Evolutionary conservation across 92 coral and sea anemone genomes (phyloP), one percentile per base, ranked within the genome.

Genomic region (Epizoanthus stellaris): DNA sequence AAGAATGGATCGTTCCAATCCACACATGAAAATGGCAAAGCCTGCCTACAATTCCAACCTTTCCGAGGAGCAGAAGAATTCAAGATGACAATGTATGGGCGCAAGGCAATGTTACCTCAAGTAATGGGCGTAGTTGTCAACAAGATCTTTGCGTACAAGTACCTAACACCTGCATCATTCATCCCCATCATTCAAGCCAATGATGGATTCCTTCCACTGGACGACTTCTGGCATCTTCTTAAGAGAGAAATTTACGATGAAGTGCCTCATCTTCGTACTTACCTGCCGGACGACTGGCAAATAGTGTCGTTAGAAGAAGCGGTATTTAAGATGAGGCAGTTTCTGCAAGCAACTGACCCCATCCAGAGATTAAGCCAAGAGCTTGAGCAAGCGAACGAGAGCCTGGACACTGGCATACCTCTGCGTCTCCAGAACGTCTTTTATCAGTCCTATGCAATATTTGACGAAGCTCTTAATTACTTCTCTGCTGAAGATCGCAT

Each of bases 401-500:
- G 89, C 19, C 17, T 76, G 56, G 54, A 20, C 2, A 85, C 38
- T 15, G 85, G 89, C 38, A 39, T 67, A 13, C 85, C 89, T 2
- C 62, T 77, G 3, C 84, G 49, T 52, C 73, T 85, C 6, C 89
- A 85, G 84, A 73, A 76, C 76, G 81, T 76, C 53, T 85, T 77
- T 67, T 85, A 73, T 53, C 70, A 68, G 40, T 85, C 89, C 2
- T 85, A 85, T 34, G 77, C 79, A 66, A 67, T 77, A 39, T 85
- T 85, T 42, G 82, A 85, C 85, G 89, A 85, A 54, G 81, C 82
- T 54, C 30, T 85, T 1, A 77, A 77, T 54, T 85, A 67, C 77
- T 76, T 85, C 57, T 85, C 89, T 38, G 89, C 89, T 0, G 89
- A 85, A 69, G 89, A 85, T 85, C 89, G 89, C 75, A 85, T 85